These are phyloP conservation scores for Melanerpes formicivorus DNA, from an alignment of 2,113 vertebrate species.

Conservation along the genomic window DNA sequence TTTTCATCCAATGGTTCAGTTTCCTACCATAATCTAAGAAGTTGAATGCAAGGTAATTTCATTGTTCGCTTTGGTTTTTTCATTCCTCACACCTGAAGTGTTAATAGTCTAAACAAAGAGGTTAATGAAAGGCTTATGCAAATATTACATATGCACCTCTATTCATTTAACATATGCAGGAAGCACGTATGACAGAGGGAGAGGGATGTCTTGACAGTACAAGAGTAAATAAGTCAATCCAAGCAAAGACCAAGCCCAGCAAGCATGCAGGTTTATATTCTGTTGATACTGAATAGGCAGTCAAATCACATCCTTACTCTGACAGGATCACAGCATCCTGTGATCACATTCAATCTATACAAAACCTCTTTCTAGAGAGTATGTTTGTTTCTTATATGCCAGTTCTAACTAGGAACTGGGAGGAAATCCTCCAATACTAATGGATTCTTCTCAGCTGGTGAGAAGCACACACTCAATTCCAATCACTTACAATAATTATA, in stretches of 20 bases:
- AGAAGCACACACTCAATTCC: neutral
- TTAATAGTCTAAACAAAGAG: neutral
- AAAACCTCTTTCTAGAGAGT: conserved; percentile 11
- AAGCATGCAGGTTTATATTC: neutral
- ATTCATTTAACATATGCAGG: neutral
- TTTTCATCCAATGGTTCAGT: neutral
- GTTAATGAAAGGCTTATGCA: neutral
- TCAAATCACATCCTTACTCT: conserved; percentile 33
- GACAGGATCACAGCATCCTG: conserved; percentile 22
- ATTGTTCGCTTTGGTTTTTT: neutral
- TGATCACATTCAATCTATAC: neutral
- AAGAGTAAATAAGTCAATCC: neutral
- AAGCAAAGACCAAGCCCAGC: neutral
- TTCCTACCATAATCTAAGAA: neutral
- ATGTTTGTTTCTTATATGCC: neutral
- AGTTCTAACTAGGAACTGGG: conserved; percentile 24
- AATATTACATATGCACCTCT: neutral
- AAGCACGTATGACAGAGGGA: neutral
- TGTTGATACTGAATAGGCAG: neutral
- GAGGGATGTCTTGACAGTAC: neutral
- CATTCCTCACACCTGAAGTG: neutral
- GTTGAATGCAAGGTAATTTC: neutral
- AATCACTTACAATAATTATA: conserved; percentile 17
- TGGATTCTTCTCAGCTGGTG: conserved; percentile 52
- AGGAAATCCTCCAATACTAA: conserved; percentile 33